These are phyloP conservation scores for Eilema depressum DNA, from an alignment of 2,888 invertebrate genomes.

Conservation along the genomic window DNA sequence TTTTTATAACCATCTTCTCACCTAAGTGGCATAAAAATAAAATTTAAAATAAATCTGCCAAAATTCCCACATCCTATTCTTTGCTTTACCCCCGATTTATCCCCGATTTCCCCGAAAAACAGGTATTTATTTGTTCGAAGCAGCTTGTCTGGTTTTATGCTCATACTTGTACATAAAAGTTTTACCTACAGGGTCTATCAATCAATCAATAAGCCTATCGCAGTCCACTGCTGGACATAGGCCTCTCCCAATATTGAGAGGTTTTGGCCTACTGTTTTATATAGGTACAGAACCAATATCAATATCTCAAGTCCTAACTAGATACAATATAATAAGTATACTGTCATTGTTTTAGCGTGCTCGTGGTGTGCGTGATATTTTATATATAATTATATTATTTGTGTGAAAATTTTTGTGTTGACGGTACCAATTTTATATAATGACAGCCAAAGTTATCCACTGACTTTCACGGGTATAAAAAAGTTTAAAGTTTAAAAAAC, in stretches of 20 bases:
- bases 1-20: neutral
- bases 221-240: no score
- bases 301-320: neutral
- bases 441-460: slow-evolving; percentile 2
- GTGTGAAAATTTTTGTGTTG: slow-evolving; percentile 17
- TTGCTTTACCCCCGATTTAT: neutral
- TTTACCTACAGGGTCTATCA: neutral
- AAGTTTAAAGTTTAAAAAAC: no score
- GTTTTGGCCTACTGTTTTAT: no score
- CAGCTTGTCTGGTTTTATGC: no score
- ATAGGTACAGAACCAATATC: slow-evolving; percentile 22
- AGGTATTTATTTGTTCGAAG: no score
- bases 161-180: neutral
- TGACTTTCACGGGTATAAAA: slow-evolving; percentile 8
- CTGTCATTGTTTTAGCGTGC: slow-evolving; percentile 35
- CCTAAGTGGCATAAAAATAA: no score
- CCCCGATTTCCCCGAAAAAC: no score
- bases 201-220: no score
- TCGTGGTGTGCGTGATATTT: slow-evolving; percentile 53
- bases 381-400: slow-evolving; percentile 40
- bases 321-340: slow-evolving; percentile 12
- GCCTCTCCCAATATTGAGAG: no score
- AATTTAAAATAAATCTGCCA: no score
- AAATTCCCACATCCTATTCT: neutral
- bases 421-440: slow-evolving; percentile 19